Base-by-base conservation (phyloP, 2,888 invertebrate species). In the Oscheius myriophilus region DNA sequence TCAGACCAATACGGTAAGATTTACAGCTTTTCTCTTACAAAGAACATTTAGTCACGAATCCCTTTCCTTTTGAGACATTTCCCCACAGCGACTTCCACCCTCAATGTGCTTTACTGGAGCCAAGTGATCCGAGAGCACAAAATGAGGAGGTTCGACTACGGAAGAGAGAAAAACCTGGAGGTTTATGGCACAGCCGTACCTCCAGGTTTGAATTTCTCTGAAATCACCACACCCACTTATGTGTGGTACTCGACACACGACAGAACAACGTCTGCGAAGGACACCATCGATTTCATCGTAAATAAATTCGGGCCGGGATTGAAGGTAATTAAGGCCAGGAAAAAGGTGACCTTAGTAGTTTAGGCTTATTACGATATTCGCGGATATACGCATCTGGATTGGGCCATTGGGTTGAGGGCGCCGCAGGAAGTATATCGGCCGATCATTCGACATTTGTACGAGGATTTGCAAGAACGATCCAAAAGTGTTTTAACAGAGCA, bases 351-450 rank as follows among this genome's bases (percentile, higher is more conserved):
- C n/a, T n/a, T n/a, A n/a, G n/a, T n/a, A n/a, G n/a, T n/a, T n/a
- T n/a, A n/a, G n/a, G n/a, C n/a, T n/a, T n/a, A n/a, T n/a, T n/a
- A 16, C 21, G 33, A 18, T 26, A 18, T 55, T 55, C 3, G 33
- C 3, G 55, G 68, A 39, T 75, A 70, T 61, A 70, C 70, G 18
- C 75, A 75, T 39, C 1, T 65, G 12, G 75, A 75, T 53, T 75
- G 63, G 41, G 66, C 58, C 7, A 49, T 72, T 52, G 75, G 75
- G 33, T 53, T 75, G n/a, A 49, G 75, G 26, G 75, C 75, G 3
- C 57, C 52, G 3, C 70, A 75, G 52, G 72, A 72, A 52, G 69
- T 75, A 0, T 74, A 70, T 45, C 63, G 57, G 23, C 74, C 74
- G 14, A 71, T 71, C 1, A 67, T 74, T 18, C 61, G 66, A 26